phyloP scores from a whole-genome alignment of 2,888 invertebrate genomes.

The Schrankia costaestrigalis region DNA sequence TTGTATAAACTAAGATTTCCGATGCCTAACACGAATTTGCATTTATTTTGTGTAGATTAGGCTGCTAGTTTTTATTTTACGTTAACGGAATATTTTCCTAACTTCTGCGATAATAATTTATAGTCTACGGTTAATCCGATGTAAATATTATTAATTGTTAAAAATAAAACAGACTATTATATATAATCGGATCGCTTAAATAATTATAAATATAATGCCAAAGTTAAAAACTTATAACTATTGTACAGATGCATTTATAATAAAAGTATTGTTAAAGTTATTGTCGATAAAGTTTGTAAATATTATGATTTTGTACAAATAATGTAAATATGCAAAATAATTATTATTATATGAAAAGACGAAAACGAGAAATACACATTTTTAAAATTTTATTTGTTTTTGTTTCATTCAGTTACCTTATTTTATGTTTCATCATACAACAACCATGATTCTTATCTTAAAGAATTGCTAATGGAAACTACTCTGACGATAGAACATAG shows the following conservation, averaged over 20 bases:
- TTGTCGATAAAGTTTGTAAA: slow-evolving; percentile 66
- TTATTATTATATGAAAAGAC: slow-evolving; percentile 53
- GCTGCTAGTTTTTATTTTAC: slow-evolving; percentile 50
- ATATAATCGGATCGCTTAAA: slow-evolving; percentile 39
- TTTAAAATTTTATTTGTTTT: slow-evolving; percentile 74
- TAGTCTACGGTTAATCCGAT: slow-evolving; percentile 47
- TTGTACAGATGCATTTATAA: slow-evolving; percentile 73
- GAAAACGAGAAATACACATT: slow-evolving; percentile 70
- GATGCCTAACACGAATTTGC: slow-evolving; percentile 43
- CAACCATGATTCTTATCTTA: too few species aligned
- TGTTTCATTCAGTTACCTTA: slow-evolving; percentile 65
- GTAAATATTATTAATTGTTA: slow-evolving; percentile 51
- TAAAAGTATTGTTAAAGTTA: slow-evolving; percentile 51
- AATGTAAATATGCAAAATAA: slow-evolving; percentile 62
- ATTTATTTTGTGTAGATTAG: slow-evolving; percentile 65
- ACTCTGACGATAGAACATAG: too few species aligned
- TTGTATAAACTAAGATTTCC: slow-evolving; percentile 47
- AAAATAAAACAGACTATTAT: slow-evolving; percentile 30
- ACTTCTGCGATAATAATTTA: slow-evolving; percentile 75
- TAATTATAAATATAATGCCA: slow-evolving; percentile 73
- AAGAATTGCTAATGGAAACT: too few species aligned
- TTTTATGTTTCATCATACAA: too few species aligned
- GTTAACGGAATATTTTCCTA: slow-evolving; percentile 65
- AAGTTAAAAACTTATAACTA: slow-evolving; percentile 73
- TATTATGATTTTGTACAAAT: slow-evolving; percentile 67